A percentile compares a stretch with the other conserved stretches of the same genome.
phyloP scores from a whole-genome alignment of 2,113 vertebrate species.

The Pedionomus torquatus region DNA sequence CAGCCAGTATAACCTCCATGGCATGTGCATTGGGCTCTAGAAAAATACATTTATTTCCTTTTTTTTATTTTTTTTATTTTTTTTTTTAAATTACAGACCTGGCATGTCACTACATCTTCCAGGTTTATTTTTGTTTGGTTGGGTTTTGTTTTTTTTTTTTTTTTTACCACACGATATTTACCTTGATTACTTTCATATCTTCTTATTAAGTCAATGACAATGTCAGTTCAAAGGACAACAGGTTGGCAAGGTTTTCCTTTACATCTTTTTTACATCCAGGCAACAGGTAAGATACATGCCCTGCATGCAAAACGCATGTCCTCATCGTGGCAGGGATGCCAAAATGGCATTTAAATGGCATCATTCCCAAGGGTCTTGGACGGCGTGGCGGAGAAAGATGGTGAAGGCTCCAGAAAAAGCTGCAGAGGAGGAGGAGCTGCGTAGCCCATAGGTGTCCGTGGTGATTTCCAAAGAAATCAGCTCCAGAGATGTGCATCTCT shows the following conservation, averaged over 20 bases:
- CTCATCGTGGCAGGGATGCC: rapidly evolving
- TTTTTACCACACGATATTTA: not conserved
- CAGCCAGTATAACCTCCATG: not conserved
- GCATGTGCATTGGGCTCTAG: not conserved
- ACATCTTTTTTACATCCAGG: no score
- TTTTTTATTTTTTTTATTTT: not conserved
- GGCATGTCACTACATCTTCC: not conserved
- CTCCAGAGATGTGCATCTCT: not conserved
- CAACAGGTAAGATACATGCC: rapidly evolving
- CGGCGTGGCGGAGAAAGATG: rapidly evolving
- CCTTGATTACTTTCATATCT: not conserved
- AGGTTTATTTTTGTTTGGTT: no score
- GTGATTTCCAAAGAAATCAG: not conserved
- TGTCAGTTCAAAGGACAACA: rapidly evolving
- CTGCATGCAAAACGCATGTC: rapidly evolving
- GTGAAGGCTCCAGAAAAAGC: not conserved
- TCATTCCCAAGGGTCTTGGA: not conserved
- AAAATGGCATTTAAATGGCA: not conserved
- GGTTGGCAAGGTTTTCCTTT: not conserved
- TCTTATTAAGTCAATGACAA: not conserved
- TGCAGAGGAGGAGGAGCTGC: not conserved
- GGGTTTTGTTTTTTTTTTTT: no score
- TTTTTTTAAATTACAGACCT: not conserved
- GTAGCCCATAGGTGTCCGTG: rapidly evolving
- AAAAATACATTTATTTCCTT: not conserved